phyloP scores from a whole-genome alignment of 2,888 invertebrate species.

The Taenaris catops region DNA sequence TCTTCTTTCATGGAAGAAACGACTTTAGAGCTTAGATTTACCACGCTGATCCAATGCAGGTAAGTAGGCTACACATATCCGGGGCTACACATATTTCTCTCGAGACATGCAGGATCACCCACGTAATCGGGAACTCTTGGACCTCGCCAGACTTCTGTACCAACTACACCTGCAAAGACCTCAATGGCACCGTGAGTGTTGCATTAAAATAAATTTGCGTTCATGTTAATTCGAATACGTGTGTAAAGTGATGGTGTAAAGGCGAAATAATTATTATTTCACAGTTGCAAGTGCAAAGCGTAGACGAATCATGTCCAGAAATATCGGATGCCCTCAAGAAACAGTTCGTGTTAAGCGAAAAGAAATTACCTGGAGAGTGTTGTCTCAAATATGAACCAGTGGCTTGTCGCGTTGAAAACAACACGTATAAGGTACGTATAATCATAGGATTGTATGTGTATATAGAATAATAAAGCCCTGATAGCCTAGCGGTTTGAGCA shows the following conservation, averaged over 20 bases:
- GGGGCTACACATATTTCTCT: too few species aligned
- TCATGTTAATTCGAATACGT: too few species aligned
- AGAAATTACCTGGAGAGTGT: conserved; percentile 70
- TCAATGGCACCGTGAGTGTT: conserved; percentile 72
- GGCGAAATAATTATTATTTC: conserved; percentile 3
- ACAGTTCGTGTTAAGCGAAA: conserved; percentile 74
- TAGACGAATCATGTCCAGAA: conserved; percentile 71
- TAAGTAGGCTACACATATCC: too few species aligned
- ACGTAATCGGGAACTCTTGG: too few species aligned
- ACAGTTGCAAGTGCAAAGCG: conserved; percentile 78
- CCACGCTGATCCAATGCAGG: too few species aligned
- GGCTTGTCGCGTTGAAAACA: conserved; percentile 76
- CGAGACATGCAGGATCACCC: too few species aligned
- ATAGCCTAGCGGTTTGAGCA: too few species aligned
- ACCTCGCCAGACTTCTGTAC: conserved; percentile 81
- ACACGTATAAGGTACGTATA: conserved; percentile 71
- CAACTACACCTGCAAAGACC: conserved; percentile 77
- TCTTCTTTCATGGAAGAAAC: too few species aligned
- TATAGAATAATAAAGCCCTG: too few species aligned
- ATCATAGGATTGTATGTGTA: too few species aligned
- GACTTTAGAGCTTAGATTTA: too few species aligned
- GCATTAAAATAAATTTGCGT: too few species aligned
- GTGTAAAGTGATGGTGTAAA: background rate
- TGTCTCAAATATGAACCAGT: conserved; percentile 73
- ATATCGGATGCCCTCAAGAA: conserved; percentile 51